Conservation (phyloP, 2,888 invertebrate genomes). For the Dione vanillae region DNA sequence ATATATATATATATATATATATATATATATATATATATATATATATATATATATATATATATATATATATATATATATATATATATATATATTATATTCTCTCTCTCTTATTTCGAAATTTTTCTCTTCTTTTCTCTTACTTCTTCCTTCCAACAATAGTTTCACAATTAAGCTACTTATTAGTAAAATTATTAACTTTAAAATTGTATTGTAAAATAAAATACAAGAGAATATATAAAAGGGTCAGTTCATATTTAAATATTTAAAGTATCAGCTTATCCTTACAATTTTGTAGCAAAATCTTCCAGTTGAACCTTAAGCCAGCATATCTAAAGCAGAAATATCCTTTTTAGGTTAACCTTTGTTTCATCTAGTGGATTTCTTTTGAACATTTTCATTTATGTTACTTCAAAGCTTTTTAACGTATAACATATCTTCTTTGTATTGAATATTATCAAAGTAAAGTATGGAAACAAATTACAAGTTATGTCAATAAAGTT, state of each 20-base stretch:
- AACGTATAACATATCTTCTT: not conserved
- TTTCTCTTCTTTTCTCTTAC: too few species aligned
- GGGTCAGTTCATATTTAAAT: not conserved
- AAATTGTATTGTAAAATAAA: too few species aligned
- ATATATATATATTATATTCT: too few species aligned
- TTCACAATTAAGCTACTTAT: too few species aligned
- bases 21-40: too few species aligned
- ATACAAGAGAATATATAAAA: not conserved
- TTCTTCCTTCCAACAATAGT: too few species aligned
- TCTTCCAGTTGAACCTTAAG: slow-evolving; percentile 22
- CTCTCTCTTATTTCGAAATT: too few species aligned
- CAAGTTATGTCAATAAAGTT: not conserved
- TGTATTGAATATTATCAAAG: slow-evolving; percentile 5
- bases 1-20: too few species aligned
- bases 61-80: too few species aligned
- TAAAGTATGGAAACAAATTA: not conserved
- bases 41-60: too few species aligned
- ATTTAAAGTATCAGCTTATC: not conserved
- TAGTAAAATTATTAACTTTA: too few species aligned
- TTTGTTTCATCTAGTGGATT: slow-evolving; percentile 19
- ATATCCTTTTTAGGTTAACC: slow-evolving; percentile 22
- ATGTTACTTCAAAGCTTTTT: slow-evolving; percentile 5
- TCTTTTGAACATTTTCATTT: slow-evolving; percentile 18
- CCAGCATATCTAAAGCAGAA: slow-evolving; percentile 10
- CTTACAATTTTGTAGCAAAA: slow-evolving; percentile 15